Evolutionary conservation across 2,113 vertebrate genomes (phyloP).

Genomic region (Bujurquina vittata): DNA sequence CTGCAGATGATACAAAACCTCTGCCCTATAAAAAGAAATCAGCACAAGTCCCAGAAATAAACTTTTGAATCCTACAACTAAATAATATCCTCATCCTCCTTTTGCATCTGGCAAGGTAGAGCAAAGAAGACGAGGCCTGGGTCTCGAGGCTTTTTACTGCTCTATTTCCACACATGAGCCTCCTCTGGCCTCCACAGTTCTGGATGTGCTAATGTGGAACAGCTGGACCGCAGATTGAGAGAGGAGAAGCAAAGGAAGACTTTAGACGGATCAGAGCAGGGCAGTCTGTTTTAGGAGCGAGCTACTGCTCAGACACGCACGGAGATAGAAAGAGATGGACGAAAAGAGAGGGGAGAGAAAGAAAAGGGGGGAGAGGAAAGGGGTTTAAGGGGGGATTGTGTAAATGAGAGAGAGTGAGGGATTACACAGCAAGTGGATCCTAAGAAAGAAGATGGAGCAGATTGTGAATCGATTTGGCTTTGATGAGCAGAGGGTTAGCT

Average conservation of each 20-base stretch:
- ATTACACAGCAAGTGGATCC: constrained; percentile 48
- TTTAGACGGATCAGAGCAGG: constrained; percentile 71
- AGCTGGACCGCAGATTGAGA: constrained; percentile 74
- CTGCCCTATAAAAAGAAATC: constrained; percentile 40
- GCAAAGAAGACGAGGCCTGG: constrained; percentile 27
- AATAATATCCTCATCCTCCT: constrained; percentile 39
- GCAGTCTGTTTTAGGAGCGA: constrained; percentile 49
- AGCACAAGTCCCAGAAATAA: constrained; percentile 21
- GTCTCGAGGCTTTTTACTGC: constrained; percentile 32
- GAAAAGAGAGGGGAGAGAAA: neutral
- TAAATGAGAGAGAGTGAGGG: constrained; percentile 33
- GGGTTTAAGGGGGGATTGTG: constrained; percentile 30
- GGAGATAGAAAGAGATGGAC: constrained; percentile 43
- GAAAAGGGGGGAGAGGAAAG: constrained; percentile 6
- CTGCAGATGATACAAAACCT: constrained; percentile 18
- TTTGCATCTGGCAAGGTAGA: constrained; percentile 25
- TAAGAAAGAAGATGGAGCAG: constrained; percentile 41
- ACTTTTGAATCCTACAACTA: constrained; percentile 14
- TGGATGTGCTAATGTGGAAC: constrained; percentile 80
- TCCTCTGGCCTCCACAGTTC: constrained; percentile 53
- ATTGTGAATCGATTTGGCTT: constrained; percentile 44
- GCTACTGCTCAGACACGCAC: constrained; percentile 69
- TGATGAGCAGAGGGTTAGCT: constrained; percentile 18
- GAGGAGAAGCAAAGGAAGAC: constrained; percentile 53
- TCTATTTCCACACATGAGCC: constrained; percentile 53